Base-by-base conservation (phyloP, 2,888 invertebrate species). In the Parapristionchus giblindavisi region DNA sequence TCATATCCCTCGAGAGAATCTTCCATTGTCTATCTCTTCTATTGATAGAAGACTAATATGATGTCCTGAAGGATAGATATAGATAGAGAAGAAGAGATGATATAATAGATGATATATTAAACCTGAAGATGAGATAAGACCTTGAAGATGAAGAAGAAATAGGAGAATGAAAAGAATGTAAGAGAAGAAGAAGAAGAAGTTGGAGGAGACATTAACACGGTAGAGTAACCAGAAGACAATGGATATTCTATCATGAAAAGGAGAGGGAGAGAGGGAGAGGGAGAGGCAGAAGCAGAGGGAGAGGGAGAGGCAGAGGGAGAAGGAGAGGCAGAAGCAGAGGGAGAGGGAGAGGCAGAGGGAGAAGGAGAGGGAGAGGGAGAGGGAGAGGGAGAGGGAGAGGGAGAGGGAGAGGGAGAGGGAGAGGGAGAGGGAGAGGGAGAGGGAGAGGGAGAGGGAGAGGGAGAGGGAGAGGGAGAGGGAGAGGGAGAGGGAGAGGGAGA, bases 401-500 rank as follows among this genome's bases (percentile, higher is more conserved):
- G n/a, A n/a, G n/a, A 60, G 36, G 36, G 40, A 40, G 27, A 65
- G 21, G 38, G 36, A 40, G 48, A 48, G 65, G n/a, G 17, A 14
- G 65, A 40, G 24, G 34, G 70, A 40, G 56, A 54, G 32, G 40
- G 43, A 21, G 43, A 36, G 43, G 29, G 38, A 29, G 56, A 54
- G 29, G 21, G 4, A 14, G 38, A 54, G 52, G 24, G 36, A 38
- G n/a, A 68, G 21, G 17, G 66, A 34, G n/a, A 66, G 66, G 48
- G 68, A 51, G 60, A 60, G 17, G 21, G 61, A 34, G 32, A 24
- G 36, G 34, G 36, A 24, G 61, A 24, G 61, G n/a, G 34, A 61
- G 61, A 61, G 61, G 34, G 61, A 61, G 27, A 32, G 61, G 34
- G 14, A 61, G 61, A 61, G 61, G 34, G 61, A 61, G 61, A 36